Conservation (phyloP, 2,888 invertebrate genomes). For the Trissonchulus latispiculum region DNA sequence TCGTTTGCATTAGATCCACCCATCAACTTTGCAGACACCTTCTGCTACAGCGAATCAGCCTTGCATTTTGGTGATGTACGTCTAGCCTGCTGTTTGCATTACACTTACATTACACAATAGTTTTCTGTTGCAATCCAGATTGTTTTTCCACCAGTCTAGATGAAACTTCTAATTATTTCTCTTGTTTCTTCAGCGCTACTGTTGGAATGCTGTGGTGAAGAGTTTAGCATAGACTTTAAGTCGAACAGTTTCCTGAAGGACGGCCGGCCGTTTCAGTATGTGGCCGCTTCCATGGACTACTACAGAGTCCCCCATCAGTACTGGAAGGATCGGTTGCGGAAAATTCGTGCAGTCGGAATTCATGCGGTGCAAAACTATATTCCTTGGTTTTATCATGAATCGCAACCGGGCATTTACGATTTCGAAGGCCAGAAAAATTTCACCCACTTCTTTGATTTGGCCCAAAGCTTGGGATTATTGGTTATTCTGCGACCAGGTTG, state of each 20-base stretch:
- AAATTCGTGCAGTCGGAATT: conserved; percentile 63
- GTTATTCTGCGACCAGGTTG: conserved; percentile 25
- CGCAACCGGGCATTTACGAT: conserved; percentile 1
- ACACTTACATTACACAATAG: no score
- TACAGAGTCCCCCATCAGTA: conserved; percentile 65
- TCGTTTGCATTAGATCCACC: no score
- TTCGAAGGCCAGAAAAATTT: conserved; percentile 21
- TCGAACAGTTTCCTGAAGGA: conserved; percentile 59
- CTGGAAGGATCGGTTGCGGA: conserved; percentile 65
- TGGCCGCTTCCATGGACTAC: conserved; percentile 70
- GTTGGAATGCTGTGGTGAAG: no score
- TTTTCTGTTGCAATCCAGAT: no score
- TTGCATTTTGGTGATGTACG: no score
- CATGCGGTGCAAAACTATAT: conserved; percentile 32
- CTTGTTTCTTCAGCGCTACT: no score
- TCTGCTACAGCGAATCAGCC: no score
- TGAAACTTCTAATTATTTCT: no score
- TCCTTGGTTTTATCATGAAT: conserved; percentile 20
- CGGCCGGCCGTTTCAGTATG: conserved; percentile 56
- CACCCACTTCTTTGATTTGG: conserved; percentile 19
- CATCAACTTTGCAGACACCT: no score
- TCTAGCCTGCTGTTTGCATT: no score
- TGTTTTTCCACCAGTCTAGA: no score
- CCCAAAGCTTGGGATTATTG: conserved; percentile 20
- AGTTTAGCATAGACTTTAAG: conserved; percentile 50